phyloP scores from a whole-genome alignment of 2,888 invertebrate species.

The Onchidella celtica region DNA sequence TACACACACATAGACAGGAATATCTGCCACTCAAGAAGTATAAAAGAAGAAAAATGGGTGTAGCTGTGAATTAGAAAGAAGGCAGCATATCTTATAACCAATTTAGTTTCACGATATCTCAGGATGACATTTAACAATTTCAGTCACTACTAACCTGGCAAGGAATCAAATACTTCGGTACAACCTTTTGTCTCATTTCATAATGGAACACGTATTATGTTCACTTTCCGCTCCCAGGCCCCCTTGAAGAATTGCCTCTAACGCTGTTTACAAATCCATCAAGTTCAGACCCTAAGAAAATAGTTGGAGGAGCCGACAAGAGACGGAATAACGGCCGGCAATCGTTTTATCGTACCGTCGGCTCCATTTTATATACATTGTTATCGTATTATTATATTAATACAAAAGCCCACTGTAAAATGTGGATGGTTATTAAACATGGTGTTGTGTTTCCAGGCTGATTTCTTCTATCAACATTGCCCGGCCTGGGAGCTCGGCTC shows the following conservation, averaged over 20 bases:
- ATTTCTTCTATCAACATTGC: not conserved
- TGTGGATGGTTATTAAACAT: constrained; percentile 17
- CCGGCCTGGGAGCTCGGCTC: not conserved
- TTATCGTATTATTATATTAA: constrained; percentile 14
- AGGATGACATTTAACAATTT: no score
- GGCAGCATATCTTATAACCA: no score
- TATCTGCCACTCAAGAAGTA: no score
- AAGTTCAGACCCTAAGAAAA: constrained; percentile 5
- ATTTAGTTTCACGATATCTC: no score
- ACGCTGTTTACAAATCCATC: constrained; percentile 1
- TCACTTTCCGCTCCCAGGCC: no score
- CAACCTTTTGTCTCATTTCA: no score
- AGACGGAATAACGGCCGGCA: not conserved
- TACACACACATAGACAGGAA: no score
- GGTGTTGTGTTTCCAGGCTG: constrained; percentile 10
- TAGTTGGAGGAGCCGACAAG: not conserved
- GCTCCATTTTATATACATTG: constrained; percentile 15
- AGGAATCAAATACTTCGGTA: no score
- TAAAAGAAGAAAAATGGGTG: no score
- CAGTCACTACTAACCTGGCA: no score
- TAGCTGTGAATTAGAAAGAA: no score
- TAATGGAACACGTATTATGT: no score
- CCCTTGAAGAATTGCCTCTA: not conserved
- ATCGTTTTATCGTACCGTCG: not conserved
- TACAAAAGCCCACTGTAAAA: not conserved